Conservation (phyloP, 2,797 vertebrate genomes). For the Steatocranus sp. region DNA sequence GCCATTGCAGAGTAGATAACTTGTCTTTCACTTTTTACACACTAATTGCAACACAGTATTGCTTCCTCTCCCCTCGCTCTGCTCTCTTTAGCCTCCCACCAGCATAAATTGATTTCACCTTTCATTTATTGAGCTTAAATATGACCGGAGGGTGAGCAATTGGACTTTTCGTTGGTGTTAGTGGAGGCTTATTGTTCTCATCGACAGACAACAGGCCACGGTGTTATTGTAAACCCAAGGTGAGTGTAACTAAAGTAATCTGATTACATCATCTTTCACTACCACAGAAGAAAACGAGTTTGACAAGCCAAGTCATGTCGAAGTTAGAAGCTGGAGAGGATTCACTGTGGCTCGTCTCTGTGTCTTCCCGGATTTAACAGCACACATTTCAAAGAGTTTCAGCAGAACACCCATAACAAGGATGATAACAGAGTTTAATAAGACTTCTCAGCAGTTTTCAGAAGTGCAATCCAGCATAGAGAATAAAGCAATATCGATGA, state of each 20-base stretch:
- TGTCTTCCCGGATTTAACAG: constrained; percentile 8
- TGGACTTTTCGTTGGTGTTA: constrained; percentile 10
- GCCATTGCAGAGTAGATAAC: constrained; percentile 16
- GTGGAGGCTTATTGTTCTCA: constrained; percentile 26
- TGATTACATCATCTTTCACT: not conserved
- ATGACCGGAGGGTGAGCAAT: constrained; percentile 8
- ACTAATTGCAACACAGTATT: constrained; percentile 10
- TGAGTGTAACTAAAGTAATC: constrained; percentile 25
- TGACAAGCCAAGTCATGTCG: not conserved
- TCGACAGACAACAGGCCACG: not conserved
- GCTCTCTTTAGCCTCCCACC: not conserved
- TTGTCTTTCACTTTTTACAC: constrained; percentile 16
- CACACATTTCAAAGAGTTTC: constrained; percentile 17
- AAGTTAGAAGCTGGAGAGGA: not conserved
- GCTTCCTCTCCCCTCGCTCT: not conserved
- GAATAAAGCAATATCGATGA: constrained; percentile 4
- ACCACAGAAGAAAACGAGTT: not conserved
- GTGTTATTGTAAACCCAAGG: not conserved
- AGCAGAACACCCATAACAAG: not conserved
- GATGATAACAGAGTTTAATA: constrained; percentile 34
- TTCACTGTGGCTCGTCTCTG: not conserved
- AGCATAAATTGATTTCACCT: constrained; percentile 8
- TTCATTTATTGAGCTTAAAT: constrained; percentile 38
- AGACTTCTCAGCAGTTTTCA: constrained; percentile 12
- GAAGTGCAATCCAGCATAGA: not conserved